Evolutionary conservation across 2,888 invertebrate species (phyloP), one percentile per base, ranked within the genome.

Genomic region (Thalpophila matura): DNA sequence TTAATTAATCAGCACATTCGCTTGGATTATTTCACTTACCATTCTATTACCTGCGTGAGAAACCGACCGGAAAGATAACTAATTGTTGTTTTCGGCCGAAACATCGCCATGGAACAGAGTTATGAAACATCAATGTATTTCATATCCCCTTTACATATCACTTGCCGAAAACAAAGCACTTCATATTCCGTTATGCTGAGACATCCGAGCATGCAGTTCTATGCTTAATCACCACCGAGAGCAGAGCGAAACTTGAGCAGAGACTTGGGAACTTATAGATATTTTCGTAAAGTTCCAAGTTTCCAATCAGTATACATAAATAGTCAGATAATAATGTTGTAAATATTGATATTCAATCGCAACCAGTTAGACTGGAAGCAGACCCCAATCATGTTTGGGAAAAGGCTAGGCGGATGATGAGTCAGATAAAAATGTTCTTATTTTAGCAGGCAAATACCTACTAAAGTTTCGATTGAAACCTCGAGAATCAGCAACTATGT

Each of bases 121-220:
- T 77, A 68, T 72, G 63, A 70, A 62, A 73, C 56, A 63, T 49
- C 46, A 55, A 67, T 54, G 59, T 61, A 51, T 78, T 46, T 64
- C 33, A 63, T 66, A 78, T 68, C 67, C 54, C 24, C 50, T 46
- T 68, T 47, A 76, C 77, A 79, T 74, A 79, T 69, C 72, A 47
- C 50, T 74, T 63, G 72, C 74, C 79, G 60, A 79, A 79, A 77
- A 79, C 77, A 79, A 79, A 77, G 77, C 66, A 69, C 26, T 54
- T 69, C 45, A 60, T 57, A 72, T 64, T 55, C 72, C 77, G 74
- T 79, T 79, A 79, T 50, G 16, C 37, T 53, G 40, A 67, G 72
- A 69, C 45, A 62, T 38, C n/a, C 40, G 22, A 46, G 20, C 56
- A 51, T 60, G 47, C 49, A 46, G 37, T 38, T 50, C 4, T 47